Conservation (phyloP, 2,888 invertebrate genomes). For the Hemithea aestivaria region DNA sequence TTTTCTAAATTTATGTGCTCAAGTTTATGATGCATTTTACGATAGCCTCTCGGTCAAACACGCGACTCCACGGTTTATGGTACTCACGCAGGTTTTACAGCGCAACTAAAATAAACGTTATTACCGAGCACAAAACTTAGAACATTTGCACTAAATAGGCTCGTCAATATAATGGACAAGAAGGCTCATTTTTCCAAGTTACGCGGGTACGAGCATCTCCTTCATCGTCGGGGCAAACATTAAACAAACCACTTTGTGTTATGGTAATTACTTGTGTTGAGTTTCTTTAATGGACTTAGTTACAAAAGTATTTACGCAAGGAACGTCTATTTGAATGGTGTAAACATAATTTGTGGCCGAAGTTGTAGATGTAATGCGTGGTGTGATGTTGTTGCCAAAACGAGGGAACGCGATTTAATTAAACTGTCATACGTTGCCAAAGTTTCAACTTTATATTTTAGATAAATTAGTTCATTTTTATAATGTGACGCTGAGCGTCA, state of each 20-base stretch:
- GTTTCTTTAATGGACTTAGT: constrained; percentile 69
- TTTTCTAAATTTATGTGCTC: constrained; percentile 65
- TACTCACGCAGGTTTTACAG: constrained; percentile 60
- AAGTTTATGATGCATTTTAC: constrained; percentile 70
- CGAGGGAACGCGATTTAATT: constrained; percentile 59
- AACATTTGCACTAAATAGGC: constrained; percentile 30
- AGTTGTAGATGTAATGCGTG: constrained; percentile 65
- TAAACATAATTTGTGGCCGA: constrained; percentile 72
- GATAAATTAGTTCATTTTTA: constrained; percentile 16
- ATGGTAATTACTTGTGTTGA: constrained; percentile 64
- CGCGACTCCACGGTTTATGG: constrained; percentile 64
- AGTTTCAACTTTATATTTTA: constrained; percentile 20
- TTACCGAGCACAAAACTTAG: constrained; percentile 29
- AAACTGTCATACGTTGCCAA: constrained; percentile 49
- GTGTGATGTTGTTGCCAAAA: constrained; percentile 54
- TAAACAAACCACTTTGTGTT: constrained; percentile 59
- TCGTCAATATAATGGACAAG: constrained; percentile 25
- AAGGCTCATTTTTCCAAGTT: constrained; percentile 30
- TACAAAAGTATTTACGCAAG: constrained; percentile 67
- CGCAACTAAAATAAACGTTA: constrained; percentile 52
- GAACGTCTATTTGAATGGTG: constrained; percentile 69
- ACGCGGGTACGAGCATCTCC: constrained; percentile 34
- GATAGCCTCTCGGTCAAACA: constrained; percentile 69
- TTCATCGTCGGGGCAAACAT: constrained; percentile 50
- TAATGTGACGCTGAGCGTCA: constrained; percentile 15